Evolutionary conservation across 1,140 invertebrate species (phyloP).

Genomic region (Heliconius nattereri): DNA sequence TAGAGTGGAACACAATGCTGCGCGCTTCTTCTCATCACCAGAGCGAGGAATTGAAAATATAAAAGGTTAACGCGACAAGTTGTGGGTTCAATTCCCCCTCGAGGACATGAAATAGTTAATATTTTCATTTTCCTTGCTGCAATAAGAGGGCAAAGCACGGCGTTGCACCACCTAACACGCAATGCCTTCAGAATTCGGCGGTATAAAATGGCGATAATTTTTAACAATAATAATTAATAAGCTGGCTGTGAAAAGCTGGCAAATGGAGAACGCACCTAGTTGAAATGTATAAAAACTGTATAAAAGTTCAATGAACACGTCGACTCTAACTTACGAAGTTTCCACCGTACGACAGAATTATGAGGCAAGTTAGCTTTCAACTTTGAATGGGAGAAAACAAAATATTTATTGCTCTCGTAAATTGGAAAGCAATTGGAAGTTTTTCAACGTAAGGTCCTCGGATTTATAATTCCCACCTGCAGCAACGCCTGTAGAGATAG

Average conservation of each 20-base stretch:
- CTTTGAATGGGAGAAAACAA: slow-evolving; percentile 48
- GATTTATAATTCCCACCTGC: slow-evolving; percentile 21
- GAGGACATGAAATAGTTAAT: too few relatives aligned
- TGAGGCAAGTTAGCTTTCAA: slow-evolving; percentile 56
- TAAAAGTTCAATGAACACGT: slow-evolving; percentile 54
- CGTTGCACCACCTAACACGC: too few relatives aligned
- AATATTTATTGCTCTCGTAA: slow-evolving; percentile 52
- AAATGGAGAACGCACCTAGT: not conserved
- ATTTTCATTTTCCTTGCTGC: too few relatives aligned
- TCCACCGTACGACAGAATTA: slow-evolving; percentile 59
- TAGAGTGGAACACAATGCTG: not conserved
- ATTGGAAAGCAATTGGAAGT: slow-evolving; percentile 45
- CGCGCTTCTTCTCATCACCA: too few relatives aligned
- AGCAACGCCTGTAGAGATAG: slow-evolving; percentile 3
- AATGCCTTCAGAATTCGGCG: too few relatives aligned
- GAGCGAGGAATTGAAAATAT: too few relatives aligned
- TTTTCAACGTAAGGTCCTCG: slow-evolving; percentile 29
- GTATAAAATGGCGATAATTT: too few relatives aligned
- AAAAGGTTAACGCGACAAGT: too few relatives aligned
- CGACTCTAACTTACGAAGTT: slow-evolving; percentile 59
- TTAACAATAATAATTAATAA: not conserved
- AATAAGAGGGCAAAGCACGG: too few relatives aligned
- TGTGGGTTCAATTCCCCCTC: too few relatives aligned
- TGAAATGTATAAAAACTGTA: slow-evolving; percentile 48
- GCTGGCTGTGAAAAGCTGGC: not conserved